A percentile compares a stretch with the other conserved stretches of the same genome.
These are phyloP conservation scores for Zaprionus inermis DNA, from an alignment of 1,140 invertebrate genomes.

Conservation along the genomic window DNA sequence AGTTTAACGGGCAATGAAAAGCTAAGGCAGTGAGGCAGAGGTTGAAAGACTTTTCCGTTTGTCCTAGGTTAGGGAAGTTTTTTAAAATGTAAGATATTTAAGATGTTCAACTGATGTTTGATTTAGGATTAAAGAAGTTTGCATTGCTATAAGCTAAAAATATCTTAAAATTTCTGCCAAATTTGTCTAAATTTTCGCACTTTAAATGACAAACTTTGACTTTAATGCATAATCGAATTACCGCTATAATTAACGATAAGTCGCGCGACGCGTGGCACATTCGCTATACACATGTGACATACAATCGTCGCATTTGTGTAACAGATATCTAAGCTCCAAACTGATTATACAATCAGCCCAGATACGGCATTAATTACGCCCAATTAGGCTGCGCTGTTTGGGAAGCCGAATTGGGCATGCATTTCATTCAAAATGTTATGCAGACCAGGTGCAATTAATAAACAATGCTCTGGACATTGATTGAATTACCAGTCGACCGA, in stretches of 20 bases:
- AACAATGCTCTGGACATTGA: conserved; percentile 21
- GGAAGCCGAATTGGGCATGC: background rate
- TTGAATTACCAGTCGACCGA: conserved; percentile 16
- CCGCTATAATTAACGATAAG: conserved; percentile 8
- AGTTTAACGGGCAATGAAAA: background rate
- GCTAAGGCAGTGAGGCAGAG: background rate
- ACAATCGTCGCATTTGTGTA: conserved; percentile 6
- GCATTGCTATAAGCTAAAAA: background rate
- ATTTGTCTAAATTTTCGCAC: background rate
- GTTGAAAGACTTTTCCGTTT: background rate
- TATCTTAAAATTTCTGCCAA: background rate
- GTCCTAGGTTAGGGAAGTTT: conserved; percentile 7
- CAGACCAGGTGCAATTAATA: conserved; percentile 24
- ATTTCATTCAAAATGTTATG: conserved; percentile 17
- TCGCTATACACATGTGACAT: no score
- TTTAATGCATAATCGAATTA: conserved; percentile 10
- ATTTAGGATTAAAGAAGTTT: background rate
- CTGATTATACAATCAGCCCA: conserved; percentile 41
- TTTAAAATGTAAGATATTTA: background rate
- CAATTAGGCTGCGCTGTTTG: conserved; percentile 20
- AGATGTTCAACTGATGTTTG: background rate
- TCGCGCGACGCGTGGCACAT: background rate
- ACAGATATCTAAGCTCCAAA: background rate
- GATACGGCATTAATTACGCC: conserved; percentile 38
- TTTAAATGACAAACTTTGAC: background rate